Base-by-base conservation (phyloP, 2,797 vertebrate species). In the Amphiprion clarkii region DNA sequence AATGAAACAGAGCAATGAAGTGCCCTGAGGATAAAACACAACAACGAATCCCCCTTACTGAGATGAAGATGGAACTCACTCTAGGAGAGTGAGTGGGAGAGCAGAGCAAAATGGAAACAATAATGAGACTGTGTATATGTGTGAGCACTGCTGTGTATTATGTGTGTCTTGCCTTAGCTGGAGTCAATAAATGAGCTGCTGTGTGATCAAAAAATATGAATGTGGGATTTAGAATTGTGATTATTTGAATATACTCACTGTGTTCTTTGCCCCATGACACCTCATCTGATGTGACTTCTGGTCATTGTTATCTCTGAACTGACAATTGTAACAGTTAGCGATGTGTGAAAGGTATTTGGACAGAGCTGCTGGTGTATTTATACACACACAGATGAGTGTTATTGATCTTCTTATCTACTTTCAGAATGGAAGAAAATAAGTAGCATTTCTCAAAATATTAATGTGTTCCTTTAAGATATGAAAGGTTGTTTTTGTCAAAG, bases 31-130 rank as follows among this genome's bases (percentile, higher is more conserved):
- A 78, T 77, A 81, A 79, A 88, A 79, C 78, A 69, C 68, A 84
- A 85, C 69, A 66, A 67, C 19, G 27, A 62, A 70, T 81, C 78
- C 69, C 60, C 48, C 79, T 72, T 6, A 54, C 83, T 71, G 81
- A 81, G 86, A 89, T 80, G 83, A 87, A 81, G 84, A 90, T 86
- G 76, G 55, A 86, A 84, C 63, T 84, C 74, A 61, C 81, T 80
- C 67, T 63, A 68, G 74, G 72, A 85, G 67, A 78, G 63, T 74
- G 83, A 87, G 66, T 75, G 48, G 40, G 77, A 71, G 63, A 76
- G 51, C 12, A 14, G 49, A 74, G 25, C 49, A 65, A 80, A 85
- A 87, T 65, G 59, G 48, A 78, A 79, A 83, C 74, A 70, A 80
- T 81, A 76, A 81, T 72, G 60, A 78, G 66, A 27, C 55, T 46